Conservation (phyloP, 2,888 invertebrate genomes). For the Taphrorychus bicolor region DNA sequence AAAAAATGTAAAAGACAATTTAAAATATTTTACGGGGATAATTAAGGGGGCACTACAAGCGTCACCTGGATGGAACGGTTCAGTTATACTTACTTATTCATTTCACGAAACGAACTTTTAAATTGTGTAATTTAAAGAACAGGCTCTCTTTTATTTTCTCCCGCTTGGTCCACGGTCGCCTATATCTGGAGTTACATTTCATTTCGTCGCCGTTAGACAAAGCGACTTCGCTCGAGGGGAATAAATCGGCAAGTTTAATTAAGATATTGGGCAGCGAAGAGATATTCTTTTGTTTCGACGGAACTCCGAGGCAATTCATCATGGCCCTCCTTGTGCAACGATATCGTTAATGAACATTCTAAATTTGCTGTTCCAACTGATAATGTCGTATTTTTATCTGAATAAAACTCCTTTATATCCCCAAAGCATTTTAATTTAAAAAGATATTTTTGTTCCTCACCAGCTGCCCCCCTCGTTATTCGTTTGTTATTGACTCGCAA, state of each 20-base stretch:
- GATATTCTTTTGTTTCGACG: conserved; percentile 61
- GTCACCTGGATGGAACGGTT: conserved; percentile 45
- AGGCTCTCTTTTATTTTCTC: conserved; percentile 38
- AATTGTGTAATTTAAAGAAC: conserved; percentile 62
- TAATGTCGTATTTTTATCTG: conserved; percentile 49
- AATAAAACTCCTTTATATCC: conserved; percentile 42
- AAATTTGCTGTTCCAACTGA: conserved; percentile 55
- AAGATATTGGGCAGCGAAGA: conserved; percentile 61
- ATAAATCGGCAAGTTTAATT: conserved; percentile 64
- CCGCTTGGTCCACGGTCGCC: conserved; percentile 38
- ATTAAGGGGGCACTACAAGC: not conserved
- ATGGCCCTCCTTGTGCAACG: conserved; percentile 52
- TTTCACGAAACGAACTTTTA: conserved; percentile 62
- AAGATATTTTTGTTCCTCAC: not conserved
- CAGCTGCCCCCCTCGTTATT: not conserved
- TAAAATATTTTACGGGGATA: not conserved
- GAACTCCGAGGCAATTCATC: conserved; percentile 57
- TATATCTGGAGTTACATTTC: conserved; percentile 52
- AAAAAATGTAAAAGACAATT: not conserved
- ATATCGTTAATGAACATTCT: conserved; percentile 60
- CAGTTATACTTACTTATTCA: conserved; percentile 60
- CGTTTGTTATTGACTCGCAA: not conserved
- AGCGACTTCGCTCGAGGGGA: conserved; percentile 53
- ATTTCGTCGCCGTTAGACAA: conserved; percentile 55
- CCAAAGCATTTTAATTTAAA: conserved; percentile 31